Percentiles rank a stretch among this genome's conserved stretches.
phyloP scores from a whole-genome alignment of 2,888 invertebrate genomes.

The Lithophane socia region DNA sequence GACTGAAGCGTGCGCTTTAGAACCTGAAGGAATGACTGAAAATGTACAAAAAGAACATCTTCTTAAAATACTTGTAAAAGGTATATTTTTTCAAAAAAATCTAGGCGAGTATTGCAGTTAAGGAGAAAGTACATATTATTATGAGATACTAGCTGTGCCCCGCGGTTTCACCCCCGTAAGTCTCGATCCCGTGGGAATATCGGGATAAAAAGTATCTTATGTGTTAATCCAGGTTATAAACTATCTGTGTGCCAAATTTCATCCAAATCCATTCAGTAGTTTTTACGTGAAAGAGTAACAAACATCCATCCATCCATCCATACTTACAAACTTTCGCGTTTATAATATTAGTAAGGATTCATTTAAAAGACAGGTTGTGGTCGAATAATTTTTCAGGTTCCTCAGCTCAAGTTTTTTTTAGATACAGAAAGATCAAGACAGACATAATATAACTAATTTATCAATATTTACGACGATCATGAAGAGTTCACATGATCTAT shows the following conservation, averaged over 20 bases:
- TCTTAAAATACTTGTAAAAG: neutral
- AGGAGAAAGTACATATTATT: neutral
- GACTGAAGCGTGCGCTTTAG: conserved; percentile 10
- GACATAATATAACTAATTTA: neutral
- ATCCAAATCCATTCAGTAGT: too few species aligned
- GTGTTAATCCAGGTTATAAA: too few species aligned
- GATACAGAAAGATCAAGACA: neutral
- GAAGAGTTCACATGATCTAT: conserved; percentile 23
- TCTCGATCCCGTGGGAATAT: too few species aligned
- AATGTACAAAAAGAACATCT: neutral
- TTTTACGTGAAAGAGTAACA: too few species aligned
- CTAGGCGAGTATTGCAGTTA: neutral
- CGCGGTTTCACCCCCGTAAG: too few species aligned
- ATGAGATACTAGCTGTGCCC: neutral
- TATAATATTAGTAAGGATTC: too few species aligned
- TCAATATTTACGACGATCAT: conserved; percentile 28
- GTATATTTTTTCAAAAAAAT: neutral
- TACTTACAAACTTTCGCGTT: too few species aligned
- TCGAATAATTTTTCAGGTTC: neutral
- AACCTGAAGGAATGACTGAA: conserved; percentile 5
- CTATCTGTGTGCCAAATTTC: too few species aligned
- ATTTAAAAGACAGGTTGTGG: neutral
- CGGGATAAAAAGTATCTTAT: too few species aligned
- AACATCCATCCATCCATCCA: too few species aligned
- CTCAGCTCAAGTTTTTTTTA: neutral